Base-by-base conservation (phyloP, 23 tunicate species). In the Ciona savignyi region DNA sequence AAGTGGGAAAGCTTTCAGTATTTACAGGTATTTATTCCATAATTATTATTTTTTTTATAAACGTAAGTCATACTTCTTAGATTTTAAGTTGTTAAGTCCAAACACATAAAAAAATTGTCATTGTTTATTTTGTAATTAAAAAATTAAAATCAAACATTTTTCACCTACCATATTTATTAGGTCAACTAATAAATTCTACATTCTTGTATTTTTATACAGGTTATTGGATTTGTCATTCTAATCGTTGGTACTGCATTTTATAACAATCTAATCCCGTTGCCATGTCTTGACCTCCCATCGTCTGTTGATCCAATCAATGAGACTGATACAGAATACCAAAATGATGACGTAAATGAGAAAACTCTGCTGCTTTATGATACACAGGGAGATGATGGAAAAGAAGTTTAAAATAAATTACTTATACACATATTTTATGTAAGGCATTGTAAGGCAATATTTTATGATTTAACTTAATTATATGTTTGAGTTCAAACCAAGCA, bases 221-320 rank as follows among this genome's bases (percentile, higher is more conserved):
- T 84, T 32, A 72, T 95, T 34, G 99, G 99, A 23, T 95, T 95
- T 68, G 80, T 84, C 22, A 30, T 95, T 35, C 73, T 95, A 2
- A 63, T 95, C 25, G 62, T 62, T 29, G 99, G 99, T 61, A 95
- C 99, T 62, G 90, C 72, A n/a, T 20, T 89, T 48, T 95, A 95
- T 81, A 95, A 95, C 86, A 85, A 95, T 76, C 30, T 95, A 51
- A 33, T 89, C 35, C 78, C 81, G 1, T 51, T 78, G 21, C 91
- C 91, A 60, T 85, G 91, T 70, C 66, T 83, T 27, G 56, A 67
- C 42, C 80, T 11, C 34, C 35, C 23, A 49, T n/a, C 35, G 4
- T 6, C 4, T 4, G 23, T 68, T 68, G 51, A 68, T 6, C 42
- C 42, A 68, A 68, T 23, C 26, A 61, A 30, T 3, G 25, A 77